Conservation (phyloP, 2,888 invertebrate genomes). For the Macropis europaea region DNA sequence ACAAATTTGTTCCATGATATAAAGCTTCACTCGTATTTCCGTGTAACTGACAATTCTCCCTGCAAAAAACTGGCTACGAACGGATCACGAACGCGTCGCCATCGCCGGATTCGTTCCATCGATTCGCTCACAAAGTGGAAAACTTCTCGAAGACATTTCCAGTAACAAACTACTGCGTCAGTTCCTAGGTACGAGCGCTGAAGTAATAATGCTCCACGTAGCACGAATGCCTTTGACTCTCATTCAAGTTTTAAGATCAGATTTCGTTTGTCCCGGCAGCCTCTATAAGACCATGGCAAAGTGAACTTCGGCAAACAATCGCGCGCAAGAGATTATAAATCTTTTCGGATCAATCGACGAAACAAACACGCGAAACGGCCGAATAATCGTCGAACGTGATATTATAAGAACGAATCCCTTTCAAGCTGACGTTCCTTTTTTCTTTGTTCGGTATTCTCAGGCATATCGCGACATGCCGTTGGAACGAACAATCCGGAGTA, state of each 20-base stretch:
- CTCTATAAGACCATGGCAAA: not conserved
- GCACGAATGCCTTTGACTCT: not conserved
- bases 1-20: too few relatives aligned
- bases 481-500: slow-evolving; percentile 6
- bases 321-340: slow-evolving; percentile 1
- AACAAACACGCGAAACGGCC: slow-evolving; percentile 1
- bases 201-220: slow-evolving; percentile 11
- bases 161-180: slow-evolving; percentile 10
- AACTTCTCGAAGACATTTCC: slow-evolving; percentile 24
- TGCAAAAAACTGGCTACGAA: not conserved
- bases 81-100: not conserved
- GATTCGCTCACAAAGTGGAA: slow-evolving; percentile 26
- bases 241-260: not conserved
- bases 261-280: not conserved
- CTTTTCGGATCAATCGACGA: slow-evolving; percentile 20
- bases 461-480: slow-evolving; percentile 1
- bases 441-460: slow-evolving; percentile 6
- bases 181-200: not conserved
- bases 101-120: not conserved
- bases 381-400: not conserved
- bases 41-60: too few relatives aligned
- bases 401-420: not conserved
- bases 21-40: too few relatives aligned
- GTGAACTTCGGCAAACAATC: too few relatives aligned
- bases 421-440: not conserved